Percentiles rank a stretch among this genome's conserved stretches.
phyloP scores from a whole-genome alignment of 2,797 vertebrate species.

The Lacerta agilis region DNA sequence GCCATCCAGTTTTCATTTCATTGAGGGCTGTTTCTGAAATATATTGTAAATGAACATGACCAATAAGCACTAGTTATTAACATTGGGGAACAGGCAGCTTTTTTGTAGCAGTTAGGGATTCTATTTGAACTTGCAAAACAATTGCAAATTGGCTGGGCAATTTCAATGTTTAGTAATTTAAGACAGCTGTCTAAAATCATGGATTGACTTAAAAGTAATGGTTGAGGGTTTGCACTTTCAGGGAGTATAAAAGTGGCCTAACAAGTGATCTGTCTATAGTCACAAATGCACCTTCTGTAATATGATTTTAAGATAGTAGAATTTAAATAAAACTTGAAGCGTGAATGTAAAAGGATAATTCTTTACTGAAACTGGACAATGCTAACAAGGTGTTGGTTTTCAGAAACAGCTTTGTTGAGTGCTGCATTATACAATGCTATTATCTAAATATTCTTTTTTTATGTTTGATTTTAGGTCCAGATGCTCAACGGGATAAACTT shows the following conservation, averaged over 20 bases:
- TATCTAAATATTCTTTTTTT: neutral
- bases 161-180: too few relatives aligned
- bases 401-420: neutral
- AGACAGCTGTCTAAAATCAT: neutral
- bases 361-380: neutral
- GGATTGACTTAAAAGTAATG: neutral
- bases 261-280: too few relatives aligned
- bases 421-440: neutral
- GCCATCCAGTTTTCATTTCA: neutral
- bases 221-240: neutral
- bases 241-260: neutral
- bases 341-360: neutral
- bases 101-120: neutral
- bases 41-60: neutral
- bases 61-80: neutral
- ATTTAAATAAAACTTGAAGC: neutral
- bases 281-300: neutral
- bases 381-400: neutral
- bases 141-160: neutral
- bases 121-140: neutral
- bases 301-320: neutral
- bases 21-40: neutral
- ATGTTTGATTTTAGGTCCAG: slow-evolving; percentile 82
- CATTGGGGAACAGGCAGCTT: accelerated
- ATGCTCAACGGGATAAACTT: slow-evolving; percentile 87